Conservation (phyloP, 2,113 vertebrate species). For the Siphamia tubifer region DNA sequence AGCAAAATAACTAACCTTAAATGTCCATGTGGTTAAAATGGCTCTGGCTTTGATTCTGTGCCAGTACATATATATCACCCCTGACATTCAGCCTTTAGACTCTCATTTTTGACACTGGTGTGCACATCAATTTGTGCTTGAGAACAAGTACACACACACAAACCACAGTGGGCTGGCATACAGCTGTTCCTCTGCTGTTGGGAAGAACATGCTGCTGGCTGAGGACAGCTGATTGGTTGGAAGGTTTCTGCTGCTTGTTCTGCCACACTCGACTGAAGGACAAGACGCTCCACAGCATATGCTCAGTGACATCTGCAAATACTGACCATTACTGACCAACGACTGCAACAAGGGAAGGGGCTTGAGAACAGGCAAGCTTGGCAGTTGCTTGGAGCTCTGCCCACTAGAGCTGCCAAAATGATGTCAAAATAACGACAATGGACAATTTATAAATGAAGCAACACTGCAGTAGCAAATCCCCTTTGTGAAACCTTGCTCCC, state of each 20-base stretch:
- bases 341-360: too few relatives aligned
- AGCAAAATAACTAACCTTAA: neutral
- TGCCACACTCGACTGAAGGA: conserved; percentile 1
- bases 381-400: too few relatives aligned
- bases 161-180: conserved; percentile 33
- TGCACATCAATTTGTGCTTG: neutral
- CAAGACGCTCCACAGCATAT: neutral
- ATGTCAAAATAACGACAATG: too few relatives aligned
- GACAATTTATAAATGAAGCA: too few relatives aligned
- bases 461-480: too few relatives aligned
- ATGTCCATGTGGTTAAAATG: neutral
- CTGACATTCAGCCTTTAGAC: conserved; percentile 4
- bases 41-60: neutral
- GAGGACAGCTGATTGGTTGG: conserved; percentile 17
- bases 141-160: neutral
- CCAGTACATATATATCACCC: neutral
- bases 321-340: too few relatives aligned
- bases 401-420: too few relatives aligned
- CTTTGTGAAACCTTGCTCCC: too few relatives aligned
- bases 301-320: too few relatives aligned
- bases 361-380: too few relatives aligned
- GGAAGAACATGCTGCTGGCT: conserved; percentile 1
- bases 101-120: conserved; percentile 13
- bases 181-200: neutral
- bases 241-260: conserved; percentile 34